Evolutionary conservation across 2,888 invertebrate species (phyloP).

Genomic region (Amitus sp.): DNA sequence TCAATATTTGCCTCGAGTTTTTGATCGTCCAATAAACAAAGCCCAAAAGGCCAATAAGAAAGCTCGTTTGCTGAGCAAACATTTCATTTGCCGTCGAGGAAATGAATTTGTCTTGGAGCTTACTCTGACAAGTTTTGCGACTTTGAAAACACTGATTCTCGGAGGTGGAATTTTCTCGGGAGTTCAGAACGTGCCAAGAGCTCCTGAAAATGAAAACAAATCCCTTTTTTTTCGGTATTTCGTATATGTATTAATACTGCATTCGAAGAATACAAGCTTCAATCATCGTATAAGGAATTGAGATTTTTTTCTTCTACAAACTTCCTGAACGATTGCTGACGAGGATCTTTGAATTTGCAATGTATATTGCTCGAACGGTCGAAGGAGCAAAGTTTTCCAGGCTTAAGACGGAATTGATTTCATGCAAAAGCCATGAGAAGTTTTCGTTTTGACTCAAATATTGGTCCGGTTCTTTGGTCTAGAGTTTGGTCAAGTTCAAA

Average conservation of each 20-base stretch:
- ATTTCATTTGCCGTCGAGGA: not conserved
- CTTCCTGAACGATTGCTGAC: too few relatives aligned
- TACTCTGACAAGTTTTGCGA: not conserved
- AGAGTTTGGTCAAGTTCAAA: too few relatives aligned
- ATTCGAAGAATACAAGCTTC: slow-evolving; percentile 1
- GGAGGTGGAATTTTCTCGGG: not conserved
- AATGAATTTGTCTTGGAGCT: not conserved
- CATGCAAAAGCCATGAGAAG: too few relatives aligned
- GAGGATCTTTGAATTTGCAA: too few relatives aligned
- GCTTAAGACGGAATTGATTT: too few relatives aligned
- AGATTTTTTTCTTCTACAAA: too few relatives aligned
- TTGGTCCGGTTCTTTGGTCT: too few relatives aligned
- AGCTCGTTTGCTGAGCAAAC: not conserved
- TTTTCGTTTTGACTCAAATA: too few relatives aligned
- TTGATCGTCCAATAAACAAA: not conserved
- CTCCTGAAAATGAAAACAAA: slow-evolving; percentile 6
- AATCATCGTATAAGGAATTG: slow-evolving; percentile 7
- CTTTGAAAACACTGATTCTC: not conserved
- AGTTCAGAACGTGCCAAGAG: not conserved
- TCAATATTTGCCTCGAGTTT: not conserved
- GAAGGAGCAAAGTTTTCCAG: too few relatives aligned
- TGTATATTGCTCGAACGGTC: too few relatives aligned
- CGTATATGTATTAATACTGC: slow-evolving; percentile 5
- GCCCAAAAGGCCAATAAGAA: not conserved
- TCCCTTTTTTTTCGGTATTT: slow-evolving; percentile 4